Evolutionary conservation across 64 coral and sea anemone genomes (phyloP).

Genomic region (Porites australiensis): DNA sequence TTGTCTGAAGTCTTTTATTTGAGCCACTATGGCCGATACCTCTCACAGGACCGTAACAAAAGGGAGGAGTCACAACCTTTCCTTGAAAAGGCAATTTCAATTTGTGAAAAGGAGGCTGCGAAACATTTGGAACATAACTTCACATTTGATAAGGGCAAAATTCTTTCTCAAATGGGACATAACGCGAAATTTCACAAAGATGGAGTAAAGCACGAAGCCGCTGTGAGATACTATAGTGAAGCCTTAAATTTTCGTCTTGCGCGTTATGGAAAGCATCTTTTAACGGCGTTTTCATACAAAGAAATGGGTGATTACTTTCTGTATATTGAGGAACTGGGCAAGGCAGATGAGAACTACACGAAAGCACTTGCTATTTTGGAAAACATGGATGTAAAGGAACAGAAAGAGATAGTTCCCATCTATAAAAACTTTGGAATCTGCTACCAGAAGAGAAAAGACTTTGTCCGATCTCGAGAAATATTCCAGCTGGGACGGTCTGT

Average conservation of each 20-base stretch:
- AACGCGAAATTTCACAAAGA: conserved; percentile 4
- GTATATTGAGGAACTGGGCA: not conserved
- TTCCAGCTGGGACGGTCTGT: conserved; percentile 23
- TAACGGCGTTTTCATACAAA: conserved; percentile 66
- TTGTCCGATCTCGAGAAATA: conserved; percentile 1
- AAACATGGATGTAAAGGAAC: not conserved
- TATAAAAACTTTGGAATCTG: conserved; percentile 63
- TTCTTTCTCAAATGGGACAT: conserved; percentile 45
- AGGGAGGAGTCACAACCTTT: not conserved
- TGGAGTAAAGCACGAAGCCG: not conserved
- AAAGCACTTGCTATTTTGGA: conserved; percentile 57
- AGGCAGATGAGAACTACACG: conserved; percentile 28
- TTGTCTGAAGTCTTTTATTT: conserved; percentile 48
- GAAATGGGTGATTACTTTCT: conserved; percentile 48
- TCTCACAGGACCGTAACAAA: conserved; percentile 28
- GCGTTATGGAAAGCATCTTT: conserved; percentile 35
- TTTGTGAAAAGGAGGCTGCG: not conserved
- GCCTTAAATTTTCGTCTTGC: conserved; percentile 15
- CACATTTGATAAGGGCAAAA: conserved; percentile 31
- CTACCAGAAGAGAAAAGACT: not conserved
- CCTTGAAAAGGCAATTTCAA: not conserved
- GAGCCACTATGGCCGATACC: conserved; percentile 47
- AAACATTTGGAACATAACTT: not conserved
- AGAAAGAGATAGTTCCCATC: conserved; percentile 50
- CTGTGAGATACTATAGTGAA: conserved; percentile 4